Conservation (phyloP, 2,113 vertebrate genomes). For the Glaucomys volans region DNA sequence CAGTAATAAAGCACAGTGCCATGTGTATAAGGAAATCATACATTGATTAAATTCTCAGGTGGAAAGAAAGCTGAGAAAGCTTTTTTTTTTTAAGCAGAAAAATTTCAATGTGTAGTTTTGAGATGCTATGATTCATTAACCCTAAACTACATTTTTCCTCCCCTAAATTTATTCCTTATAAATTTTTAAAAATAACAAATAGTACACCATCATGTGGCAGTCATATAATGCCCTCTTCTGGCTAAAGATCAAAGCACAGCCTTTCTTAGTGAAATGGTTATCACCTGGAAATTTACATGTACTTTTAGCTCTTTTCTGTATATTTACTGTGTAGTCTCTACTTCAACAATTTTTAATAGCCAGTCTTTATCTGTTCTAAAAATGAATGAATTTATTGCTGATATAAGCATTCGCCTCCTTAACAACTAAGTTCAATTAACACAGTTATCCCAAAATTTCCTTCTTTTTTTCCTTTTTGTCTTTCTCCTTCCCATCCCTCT, state of each 20-base stretch:
- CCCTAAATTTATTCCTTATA: not conserved
- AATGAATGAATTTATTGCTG: not conserved
- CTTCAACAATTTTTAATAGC: not conserved
- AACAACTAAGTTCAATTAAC: not conserved
- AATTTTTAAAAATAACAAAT: not conserved
- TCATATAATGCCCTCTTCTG: slow-evolving; percentile 66
- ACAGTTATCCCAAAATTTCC: not conserved
- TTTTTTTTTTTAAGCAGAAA: not conserved
- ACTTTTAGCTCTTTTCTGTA: not conserved
- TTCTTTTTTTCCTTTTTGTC: not conserved
- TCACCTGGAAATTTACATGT: not conserved
- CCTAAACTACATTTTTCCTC: rapidly evolving
- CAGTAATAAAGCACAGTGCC: not conserved
- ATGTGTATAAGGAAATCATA: not conserved
- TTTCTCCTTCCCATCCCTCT: no score
- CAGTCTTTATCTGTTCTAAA: not conserved
- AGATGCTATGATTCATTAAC: not conserved
- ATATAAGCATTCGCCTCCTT: not conserved
- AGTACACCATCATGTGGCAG: not conserved
- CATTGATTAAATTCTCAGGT: not conserved
- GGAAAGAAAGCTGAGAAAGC: not conserved
- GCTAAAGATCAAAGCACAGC: not conserved
- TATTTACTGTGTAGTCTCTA: not conserved
- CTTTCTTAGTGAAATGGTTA: not conserved
- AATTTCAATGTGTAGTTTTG: not conserved